These are phyloP conservation scores for Climacteris rufus DNA, from an alignment of 2,113 vertebrate species.

Conservation along the genomic window DNA sequence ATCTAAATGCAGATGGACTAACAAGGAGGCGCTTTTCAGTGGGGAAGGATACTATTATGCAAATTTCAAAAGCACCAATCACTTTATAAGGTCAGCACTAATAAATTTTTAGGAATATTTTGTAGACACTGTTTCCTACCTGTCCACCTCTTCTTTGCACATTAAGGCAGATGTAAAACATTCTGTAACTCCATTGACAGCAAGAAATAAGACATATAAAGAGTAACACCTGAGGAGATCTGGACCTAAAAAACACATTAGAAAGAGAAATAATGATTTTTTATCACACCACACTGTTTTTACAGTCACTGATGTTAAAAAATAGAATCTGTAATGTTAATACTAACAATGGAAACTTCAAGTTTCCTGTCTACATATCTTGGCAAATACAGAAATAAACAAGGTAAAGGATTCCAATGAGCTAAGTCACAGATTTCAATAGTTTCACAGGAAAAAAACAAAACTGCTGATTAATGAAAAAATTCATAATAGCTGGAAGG, in stretches of 20 bases:
- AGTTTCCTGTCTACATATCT: neutral
- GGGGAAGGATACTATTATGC: neutral
- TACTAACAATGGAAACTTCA: neutral
- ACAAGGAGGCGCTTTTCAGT: neutral
- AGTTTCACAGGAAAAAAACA: neutral
- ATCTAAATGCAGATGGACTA: neutral
- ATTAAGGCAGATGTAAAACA: conserved; percentile 95
- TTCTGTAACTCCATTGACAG: conserved; percentile 91
- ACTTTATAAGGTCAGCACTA: neutral
- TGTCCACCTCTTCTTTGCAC: conserved; percentile 93
- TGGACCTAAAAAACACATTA: conserved; percentile 77
- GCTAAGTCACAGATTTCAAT: neutral
- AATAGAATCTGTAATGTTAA: neutral
- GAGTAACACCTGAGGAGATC: conserved; percentile 86
- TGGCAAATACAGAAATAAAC: neutral
- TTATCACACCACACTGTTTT: neutral
- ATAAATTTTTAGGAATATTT: neutral
- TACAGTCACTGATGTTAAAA: neutral
- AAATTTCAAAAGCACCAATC: neutral
- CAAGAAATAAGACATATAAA: conserved; percentile 89
- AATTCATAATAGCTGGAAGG: neutral
- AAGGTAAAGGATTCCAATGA: neutral
- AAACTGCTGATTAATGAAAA: neutral
- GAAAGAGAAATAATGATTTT: neutral
- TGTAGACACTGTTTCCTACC: conserved; percentile 68